Evolutionary conservation across 2,888 invertebrate species (phyloP).

Genomic region (Ethmia dodecea): DNA sequence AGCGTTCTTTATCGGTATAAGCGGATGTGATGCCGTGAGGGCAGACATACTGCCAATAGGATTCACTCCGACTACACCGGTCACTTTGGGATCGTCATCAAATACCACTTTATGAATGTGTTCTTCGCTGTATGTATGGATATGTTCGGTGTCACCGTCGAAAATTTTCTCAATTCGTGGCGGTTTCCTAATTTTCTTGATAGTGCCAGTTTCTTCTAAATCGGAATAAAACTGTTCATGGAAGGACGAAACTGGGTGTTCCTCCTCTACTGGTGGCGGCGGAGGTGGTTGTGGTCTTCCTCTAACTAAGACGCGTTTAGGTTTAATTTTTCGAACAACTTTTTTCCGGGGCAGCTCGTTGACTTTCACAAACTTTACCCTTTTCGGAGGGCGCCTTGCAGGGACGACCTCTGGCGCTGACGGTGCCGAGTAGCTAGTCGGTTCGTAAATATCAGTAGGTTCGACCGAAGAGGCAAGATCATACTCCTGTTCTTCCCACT

Average conservation of each 20-base stretch:
- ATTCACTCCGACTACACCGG: slow-evolving; percentile 38
- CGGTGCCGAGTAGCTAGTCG: slow-evolving; percentile 39
- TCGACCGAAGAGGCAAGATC: slow-evolving; percentile 49
- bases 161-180: slow-evolving; percentile 71
- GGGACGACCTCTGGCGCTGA: slow-evolving; percentile 26
- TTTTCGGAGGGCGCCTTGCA: slow-evolving; percentile 39
- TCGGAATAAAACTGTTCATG: slow-evolving; percentile 73
- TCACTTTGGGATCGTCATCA: slow-evolving; percentile 42
- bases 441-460: slow-evolving; percentile 37
- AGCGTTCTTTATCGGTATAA: slow-evolving; percentile 45
- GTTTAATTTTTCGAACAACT: slow-evolving; percentile 47
- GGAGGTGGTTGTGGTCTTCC: slow-evolving; percentile 33
- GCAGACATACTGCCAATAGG: slow-evolving; percentile 44
- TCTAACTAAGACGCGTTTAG: slow-evolving; percentile 47
- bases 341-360: slow-evolving; percentile 56
- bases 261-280: slow-evolving; percentile 37
- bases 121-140: slow-evolving; percentile 72
- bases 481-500: slow-evolving; percentile 56
- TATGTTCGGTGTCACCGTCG: slow-evolving; percentile 71
- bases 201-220: slow-evolving; percentile 58
- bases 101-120: slow-evolving; percentile 67
- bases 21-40: slow-evolving; percentile 35
- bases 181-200: slow-evolving; percentile 64
- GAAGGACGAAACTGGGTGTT: slow-evolving; percentile 58
- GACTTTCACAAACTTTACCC: slow-evolving; percentile 58